These are phyloP conservation scores for Opisthocomus hoazin DNA, from an alignment of 2,113 vertebrate species.

Conservation along the genomic window DNA sequence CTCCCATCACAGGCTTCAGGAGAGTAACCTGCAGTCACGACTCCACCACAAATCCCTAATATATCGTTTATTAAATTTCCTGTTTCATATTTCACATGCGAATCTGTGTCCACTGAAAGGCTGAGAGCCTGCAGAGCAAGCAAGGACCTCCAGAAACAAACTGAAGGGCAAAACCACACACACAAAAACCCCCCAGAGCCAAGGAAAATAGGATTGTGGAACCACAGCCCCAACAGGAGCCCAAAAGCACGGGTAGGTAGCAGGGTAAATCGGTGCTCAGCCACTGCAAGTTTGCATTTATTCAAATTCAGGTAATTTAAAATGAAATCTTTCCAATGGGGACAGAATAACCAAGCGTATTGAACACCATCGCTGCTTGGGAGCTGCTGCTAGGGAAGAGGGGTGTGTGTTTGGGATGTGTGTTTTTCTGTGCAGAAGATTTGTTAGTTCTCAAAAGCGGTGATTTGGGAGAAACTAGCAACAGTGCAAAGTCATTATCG, in stretches of 20 bases:
- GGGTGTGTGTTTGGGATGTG: background rate
- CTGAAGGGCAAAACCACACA: background rate
- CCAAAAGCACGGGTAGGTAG: background rate
- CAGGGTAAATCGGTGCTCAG: background rate
- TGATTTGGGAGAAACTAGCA: slow-evolving; percentile 10
- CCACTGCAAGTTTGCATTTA: background rate
- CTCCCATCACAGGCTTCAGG: background rate
- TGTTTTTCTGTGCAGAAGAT: background rate
- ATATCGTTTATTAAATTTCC: background rate
- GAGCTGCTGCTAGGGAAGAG: background rate
- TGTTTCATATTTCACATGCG: accelerated
- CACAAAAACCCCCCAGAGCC: background rate
- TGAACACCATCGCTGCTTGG: background rate
- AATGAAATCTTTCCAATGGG: background rate
- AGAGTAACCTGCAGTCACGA: background rate
- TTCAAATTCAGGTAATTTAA: background rate
- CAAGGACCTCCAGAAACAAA: background rate
- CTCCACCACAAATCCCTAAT: background rate
- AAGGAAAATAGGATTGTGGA: background rate
- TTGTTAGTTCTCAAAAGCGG: background rate
- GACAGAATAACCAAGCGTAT: background rate
- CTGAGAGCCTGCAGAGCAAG: background rate
- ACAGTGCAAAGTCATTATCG: background rate
- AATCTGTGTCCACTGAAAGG: background rate
- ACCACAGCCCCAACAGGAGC: background rate